phyloP scores from a whole-genome alignment of 1,140 invertebrate species.

The Elymnias hypermnestra region DNA sequence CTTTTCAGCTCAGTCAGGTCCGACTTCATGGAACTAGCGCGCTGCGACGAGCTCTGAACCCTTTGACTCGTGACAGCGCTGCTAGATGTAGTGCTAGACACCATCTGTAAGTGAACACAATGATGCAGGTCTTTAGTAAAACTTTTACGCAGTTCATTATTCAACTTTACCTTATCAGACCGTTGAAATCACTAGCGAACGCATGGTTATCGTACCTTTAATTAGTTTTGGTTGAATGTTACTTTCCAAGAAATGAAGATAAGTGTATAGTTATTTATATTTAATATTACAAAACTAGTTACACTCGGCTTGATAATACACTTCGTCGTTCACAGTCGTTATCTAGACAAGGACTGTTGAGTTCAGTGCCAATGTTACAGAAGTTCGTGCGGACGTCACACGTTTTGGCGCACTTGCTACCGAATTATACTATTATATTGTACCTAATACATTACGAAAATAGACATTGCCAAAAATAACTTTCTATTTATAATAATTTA shows the following conservation, averaged over 20 bases:
- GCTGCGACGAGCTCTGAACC: conserved; percentile 72
- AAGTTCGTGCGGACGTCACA: conserved; percentile 57
- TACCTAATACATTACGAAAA: conserved; percentile 34
- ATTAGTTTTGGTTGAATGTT: too few species aligned
- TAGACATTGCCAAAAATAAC: conserved; percentile 36
- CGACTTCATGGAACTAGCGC: conserved; percentile 82
- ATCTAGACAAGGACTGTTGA: conserved; percentile 62
- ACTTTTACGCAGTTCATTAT: too few species aligned
- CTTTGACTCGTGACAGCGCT: conserved; percentile 77
- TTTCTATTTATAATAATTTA: conserved; percentile 16
- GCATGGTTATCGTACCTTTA: too few species aligned
- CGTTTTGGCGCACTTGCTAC: conserved; percentile 62
- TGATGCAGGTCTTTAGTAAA: not conserved
- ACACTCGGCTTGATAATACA: conserved; percentile 19
- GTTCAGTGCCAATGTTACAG: conserved; percentile 69
- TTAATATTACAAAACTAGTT: conserved; percentile 3
- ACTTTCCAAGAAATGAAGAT: too few species aligned
- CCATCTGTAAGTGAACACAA: conserved; percentile 54
- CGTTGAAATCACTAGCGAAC: too few species aligned
- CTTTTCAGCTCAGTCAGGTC: conserved; percentile 85
- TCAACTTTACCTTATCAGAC: too few species aligned
- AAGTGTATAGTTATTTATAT: not conserved
- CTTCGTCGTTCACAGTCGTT: conserved; percentile 52
- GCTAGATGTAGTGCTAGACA: conserved; percentile 76
- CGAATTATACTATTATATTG: conserved; percentile 55